These are phyloP conservation scores for Triplophysa yarkandensis DNA, from an alignment of 2,797 vertebrate species.

Conservation along the genomic window DNA sequence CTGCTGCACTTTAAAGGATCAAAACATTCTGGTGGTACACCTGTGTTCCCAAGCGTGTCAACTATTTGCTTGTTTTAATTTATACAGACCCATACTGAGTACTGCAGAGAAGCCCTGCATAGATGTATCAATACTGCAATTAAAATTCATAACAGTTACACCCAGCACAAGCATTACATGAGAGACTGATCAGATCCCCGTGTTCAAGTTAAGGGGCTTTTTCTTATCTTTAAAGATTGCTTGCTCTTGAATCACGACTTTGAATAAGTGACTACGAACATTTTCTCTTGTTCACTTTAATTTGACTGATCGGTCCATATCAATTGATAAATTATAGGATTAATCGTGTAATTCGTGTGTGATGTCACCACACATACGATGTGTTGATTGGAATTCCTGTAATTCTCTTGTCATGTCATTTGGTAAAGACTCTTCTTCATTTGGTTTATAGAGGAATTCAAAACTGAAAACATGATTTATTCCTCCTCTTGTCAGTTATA, in stretches of 20 bases:
- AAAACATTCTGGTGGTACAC: background rate
- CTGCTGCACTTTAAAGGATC: background rate
- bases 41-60: background rate
- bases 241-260: background rate
- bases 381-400: too few species aligned
- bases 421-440: too few species aligned
- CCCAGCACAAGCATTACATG: background rate
- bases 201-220: slow-evolving; percentile 1
- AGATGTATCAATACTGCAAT: background rate
- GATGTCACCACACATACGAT: too few species aligned
- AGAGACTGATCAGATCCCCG: slow-evolving; percentile 21
- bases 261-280: background rate
- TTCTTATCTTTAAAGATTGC: background rate
- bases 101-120: background rate
- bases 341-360: too few species aligned
- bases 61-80: background rate
- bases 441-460: too few species aligned
- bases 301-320: too few species aligned
- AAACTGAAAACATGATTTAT: too few species aligned
- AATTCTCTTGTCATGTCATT: too few species aligned
- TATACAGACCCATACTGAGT: background rate
- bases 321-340: too few species aligned
- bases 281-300: too few species aligned
- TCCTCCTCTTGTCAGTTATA: too few species aligned
- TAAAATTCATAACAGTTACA: background rate